phyloP scores from a whole-genome alignment of 1,140 invertebrate genomes.

The Bombus difficillimus region DNA sequence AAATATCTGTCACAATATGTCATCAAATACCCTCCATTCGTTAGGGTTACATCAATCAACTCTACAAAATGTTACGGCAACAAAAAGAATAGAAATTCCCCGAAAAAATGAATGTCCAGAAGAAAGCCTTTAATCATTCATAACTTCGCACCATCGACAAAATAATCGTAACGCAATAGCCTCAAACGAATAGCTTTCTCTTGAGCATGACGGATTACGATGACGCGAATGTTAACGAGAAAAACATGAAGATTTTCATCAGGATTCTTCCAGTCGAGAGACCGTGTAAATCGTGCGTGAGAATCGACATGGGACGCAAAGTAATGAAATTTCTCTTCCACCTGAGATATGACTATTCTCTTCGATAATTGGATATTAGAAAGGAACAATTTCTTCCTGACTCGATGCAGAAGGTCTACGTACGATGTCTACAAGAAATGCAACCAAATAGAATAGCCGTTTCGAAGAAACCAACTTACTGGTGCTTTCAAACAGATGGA shows the following conservation, averaged over 20 bases:
- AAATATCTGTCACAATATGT: not conserved
- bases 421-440: slow-evolving; percentile 58
- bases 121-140: not conserved
- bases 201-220: slow-evolving; percentile 32
- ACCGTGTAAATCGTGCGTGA: slow-evolving; percentile 51
- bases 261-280: slow-evolving; percentile 58
- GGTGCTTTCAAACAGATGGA: slow-evolving; percentile 54
- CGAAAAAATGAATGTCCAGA: slow-evolving; percentile 17
- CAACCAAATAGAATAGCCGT: slow-evolving; percentile 16
- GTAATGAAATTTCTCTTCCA: slow-evolving; percentile 28
- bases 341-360: not conserved
- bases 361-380: too few relatives aligned
- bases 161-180: not conserved
- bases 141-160: not conserved
- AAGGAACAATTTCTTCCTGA: not conserved
- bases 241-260: slow-evolving; percentile 62
- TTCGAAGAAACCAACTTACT: slow-evolving; percentile 39
- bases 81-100: not conserved
- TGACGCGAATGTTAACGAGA: slow-evolving; percentile 9
- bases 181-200: not conserved
- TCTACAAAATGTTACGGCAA: slow-evolving; percentile 5
- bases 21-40: not conserved
- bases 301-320: slow-evolving; percentile 49
- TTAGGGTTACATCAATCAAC: not conserved
- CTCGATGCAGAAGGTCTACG: slow-evolving; percentile 51